These are phyloP conservation scores for Telmatherina bonti DNA, from an alignment of 2,797 vertebrate genomes.

Conservation along the genomic window DNA sequence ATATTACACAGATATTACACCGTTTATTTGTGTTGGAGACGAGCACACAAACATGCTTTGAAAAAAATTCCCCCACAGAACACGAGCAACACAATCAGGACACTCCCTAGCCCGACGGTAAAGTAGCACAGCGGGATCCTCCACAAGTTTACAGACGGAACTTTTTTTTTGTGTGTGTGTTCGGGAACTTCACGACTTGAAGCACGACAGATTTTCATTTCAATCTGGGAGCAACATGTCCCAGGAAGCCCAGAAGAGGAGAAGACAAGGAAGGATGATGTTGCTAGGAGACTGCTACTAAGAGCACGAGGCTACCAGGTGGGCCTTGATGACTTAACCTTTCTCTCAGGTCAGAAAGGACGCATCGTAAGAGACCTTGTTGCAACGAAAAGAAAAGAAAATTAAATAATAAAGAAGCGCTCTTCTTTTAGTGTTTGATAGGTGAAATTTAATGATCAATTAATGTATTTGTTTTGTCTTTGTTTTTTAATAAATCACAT, in stretches of 20 bases:
- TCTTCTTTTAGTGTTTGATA: slow-evolving; percentile 74
- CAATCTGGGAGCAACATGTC: slow-evolving; percentile 26
- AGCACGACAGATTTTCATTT: slow-evolving; percentile 50
- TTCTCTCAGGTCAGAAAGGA: slow-evolving; percentile 66
- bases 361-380: slow-evolving; percentile 33
- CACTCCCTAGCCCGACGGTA: slow-evolving; percentile 39
- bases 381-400: slow-evolving; percentile 51
- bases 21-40: slow-evolving; percentile 39
- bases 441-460: slow-evolving; percentile 58
- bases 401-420: slow-evolving; percentile 62
- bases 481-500: slow-evolving; percentile 67
- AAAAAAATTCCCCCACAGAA: slow-evolving; percentile 31
- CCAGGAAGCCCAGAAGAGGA: slow-evolving; percentile 8
- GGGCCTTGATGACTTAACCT: slow-evolving; percentile 52
- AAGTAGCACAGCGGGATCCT: slow-evolving; percentile 69
- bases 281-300: slow-evolving; percentile 50
- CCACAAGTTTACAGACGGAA: slow-evolving; percentile 63
- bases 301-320: slow-evolving; percentile 5
- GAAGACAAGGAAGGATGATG: slow-evolving; percentile 26
- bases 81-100: slow-evolving; percentile 51
- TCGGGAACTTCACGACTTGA: slow-evolving; percentile 28
- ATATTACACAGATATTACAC: slow-evolving; percentile 39
- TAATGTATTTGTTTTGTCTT: slow-evolving; percentile 64
- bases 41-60: slow-evolving; percentile 51
- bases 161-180: slow-evolving; percentile 5